Evolutionary conservation across 2,888 invertebrate genomes (phyloP).

Genomic region (Tortricodes alternella): DNA sequence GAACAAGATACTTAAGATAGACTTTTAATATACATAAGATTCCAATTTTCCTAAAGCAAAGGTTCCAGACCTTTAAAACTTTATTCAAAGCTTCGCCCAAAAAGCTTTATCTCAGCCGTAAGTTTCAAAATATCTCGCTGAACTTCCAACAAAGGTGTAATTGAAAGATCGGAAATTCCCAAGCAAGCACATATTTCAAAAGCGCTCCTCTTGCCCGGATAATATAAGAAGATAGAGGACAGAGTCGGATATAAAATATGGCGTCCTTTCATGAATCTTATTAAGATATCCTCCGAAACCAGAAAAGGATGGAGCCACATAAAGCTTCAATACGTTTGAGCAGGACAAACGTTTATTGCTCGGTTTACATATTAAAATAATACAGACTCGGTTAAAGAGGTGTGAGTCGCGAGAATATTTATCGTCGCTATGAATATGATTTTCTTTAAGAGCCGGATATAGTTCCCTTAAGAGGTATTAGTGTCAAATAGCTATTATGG

Average conservation of each 20-base stretch:
- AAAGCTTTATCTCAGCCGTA: constrained; percentile 44
- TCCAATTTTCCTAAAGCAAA: not conserved
- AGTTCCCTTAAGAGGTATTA: constrained; percentile 63
- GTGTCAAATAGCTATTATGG: constrained; percentile 54
- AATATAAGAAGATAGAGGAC: constrained; percentile 84
- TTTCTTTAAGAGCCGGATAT: constrained; percentile 76
- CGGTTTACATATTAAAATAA: constrained; percentile 82
- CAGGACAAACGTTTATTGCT: constrained; percentile 47
- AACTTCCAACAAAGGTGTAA: constrained; percentile 73
- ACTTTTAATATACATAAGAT: no score
- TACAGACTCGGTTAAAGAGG: constrained; percentile 78
- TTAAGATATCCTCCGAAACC: constrained; percentile 89
- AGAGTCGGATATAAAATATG: constrained; percentile 90
- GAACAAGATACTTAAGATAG: no score
- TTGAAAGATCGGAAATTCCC: constrained; percentile 82
- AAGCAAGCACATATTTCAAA: constrained; percentile 81
- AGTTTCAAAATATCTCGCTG: constrained; percentile 54
- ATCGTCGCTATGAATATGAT: constrained; percentile 80
- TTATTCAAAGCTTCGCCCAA: constrained; percentile 7
- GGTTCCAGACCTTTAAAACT: not conserved
- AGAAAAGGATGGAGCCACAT: constrained; percentile 59
- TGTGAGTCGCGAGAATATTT: constrained; percentile 68
- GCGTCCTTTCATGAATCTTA: constrained; percentile 92
- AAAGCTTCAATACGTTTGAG: constrained; percentile 37
- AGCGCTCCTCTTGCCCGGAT: constrained; percentile 74